phyloP scores from a whole-genome alignment of 2,113 vertebrate species.

The Danio rerio region DNA sequence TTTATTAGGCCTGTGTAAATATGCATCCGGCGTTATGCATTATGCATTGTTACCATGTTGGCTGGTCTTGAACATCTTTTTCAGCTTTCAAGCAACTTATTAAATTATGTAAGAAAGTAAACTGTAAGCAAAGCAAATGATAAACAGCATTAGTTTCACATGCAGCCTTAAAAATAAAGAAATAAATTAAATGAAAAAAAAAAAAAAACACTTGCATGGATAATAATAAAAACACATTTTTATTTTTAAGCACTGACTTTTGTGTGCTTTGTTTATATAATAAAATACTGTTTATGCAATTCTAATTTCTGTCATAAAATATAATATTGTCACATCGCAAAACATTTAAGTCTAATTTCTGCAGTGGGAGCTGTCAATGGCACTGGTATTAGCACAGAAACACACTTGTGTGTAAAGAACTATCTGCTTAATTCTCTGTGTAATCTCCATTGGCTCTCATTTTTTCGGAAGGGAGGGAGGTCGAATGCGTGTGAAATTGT shows the following conservation, averaged over 20 bases:
- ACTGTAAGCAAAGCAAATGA: background rate
- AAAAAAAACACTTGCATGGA: background rate
- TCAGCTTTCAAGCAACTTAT: conserved; percentile 4
- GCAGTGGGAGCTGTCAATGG: background rate
- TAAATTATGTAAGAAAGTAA: conserved; percentile 16
- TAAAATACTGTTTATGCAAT: background rate
- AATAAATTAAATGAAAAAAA: background rate
- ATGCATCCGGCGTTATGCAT: conserved; percentile 5
- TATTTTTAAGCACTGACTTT: background rate
- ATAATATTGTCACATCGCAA: background rate
- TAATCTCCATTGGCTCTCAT: conserved; percentile 16
- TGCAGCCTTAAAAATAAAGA: background rate
- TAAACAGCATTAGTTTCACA: conserved; percentile 5
- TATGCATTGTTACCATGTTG: conserved; percentile 26
- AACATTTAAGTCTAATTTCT: background rate
- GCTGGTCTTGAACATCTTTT: background rate
- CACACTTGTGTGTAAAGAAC: background rate
- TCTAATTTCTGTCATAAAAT: background rate
- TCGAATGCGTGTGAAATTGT: conserved; percentile 43
- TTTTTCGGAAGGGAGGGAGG: conserved; percentile 38
- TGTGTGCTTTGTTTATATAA: conserved; percentile 7
- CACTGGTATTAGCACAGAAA: background rate
- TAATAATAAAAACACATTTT: background rate
- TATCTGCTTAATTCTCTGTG: conserved; percentile 29
- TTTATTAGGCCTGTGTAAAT: conserved; percentile 30